Evolutionary conservation across 2,888 invertebrate species (phyloP).

Genomic region (Amiota mariae): DNA sequence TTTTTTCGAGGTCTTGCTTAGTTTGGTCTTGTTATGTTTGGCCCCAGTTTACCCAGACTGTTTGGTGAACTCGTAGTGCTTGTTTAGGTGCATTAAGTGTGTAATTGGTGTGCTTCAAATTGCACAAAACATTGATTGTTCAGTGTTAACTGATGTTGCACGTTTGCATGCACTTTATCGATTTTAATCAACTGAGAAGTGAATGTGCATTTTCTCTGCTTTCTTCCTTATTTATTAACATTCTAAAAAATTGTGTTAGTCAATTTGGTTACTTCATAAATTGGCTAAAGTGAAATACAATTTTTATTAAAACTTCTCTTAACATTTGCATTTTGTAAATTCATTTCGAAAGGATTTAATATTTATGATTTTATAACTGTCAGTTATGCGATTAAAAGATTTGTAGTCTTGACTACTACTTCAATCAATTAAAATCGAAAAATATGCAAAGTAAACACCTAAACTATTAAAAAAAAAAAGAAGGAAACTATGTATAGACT

Average conservation of each 20-base stretch:
- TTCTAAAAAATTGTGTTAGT: neutral
- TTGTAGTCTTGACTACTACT: neutral
- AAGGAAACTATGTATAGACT: neutral
- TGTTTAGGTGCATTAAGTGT: constrained; percentile 28
- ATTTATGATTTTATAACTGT: no score
- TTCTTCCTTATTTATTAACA: no score
- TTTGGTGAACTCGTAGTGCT: constrained; percentile 5
- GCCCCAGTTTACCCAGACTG: neutral
- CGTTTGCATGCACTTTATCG: constrained; percentile 6
- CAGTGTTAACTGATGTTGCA: neutral
- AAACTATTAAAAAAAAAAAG: neutral
- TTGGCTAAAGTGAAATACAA: no score
- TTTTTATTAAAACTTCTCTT: no score
- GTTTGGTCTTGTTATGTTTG: neutral
- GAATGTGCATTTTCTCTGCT: no score
- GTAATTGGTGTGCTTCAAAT: constrained; percentile 21
- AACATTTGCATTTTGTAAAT: no score
- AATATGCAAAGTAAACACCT: neutral
- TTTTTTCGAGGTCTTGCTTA: neutral
- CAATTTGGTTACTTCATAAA: neutral
- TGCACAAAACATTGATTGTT: neutral
- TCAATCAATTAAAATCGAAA: constrained; percentile 3
- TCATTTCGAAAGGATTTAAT: no score
- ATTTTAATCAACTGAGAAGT: neutral
- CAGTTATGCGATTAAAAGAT: no score